Percentiles rank a stretch among this genome's conserved stretches.
phyloP scores from a whole-genome alignment of 2,888 invertebrate genomes.

The Xanthia icteritia region DNA sequence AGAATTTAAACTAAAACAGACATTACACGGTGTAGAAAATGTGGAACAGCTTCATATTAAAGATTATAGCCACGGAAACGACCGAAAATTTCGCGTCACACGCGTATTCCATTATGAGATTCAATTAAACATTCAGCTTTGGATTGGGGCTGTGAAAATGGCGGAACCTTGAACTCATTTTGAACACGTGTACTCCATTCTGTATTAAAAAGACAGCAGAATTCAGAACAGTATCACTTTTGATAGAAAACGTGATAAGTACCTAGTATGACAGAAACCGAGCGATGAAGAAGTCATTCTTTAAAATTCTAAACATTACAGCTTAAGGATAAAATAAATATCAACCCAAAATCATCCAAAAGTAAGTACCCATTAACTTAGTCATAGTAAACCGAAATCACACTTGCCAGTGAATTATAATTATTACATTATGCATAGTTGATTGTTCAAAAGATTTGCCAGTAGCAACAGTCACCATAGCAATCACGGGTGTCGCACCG shows the following conservation, averaged over 20 bases:
- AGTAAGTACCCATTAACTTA: neutral
- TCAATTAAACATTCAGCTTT: conserved; percentile 78
- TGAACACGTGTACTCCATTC: neutral
- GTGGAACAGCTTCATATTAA: conserved; percentile 55
- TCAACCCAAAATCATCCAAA: neutral
- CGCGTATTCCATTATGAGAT: conserved; percentile 74
- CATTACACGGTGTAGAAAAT: conserved; percentile 50
- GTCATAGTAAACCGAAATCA: neutral
- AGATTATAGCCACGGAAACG: conserved; percentile 62
- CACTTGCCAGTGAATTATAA: conserved; percentile 5
- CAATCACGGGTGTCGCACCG: conserved; percentile 15
- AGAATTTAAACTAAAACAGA: conserved; percentile 49
- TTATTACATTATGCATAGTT: conserved; percentile 29
- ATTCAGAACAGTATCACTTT: neutral
- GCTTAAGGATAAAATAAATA: no score
- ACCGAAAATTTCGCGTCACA: conserved; percentile 62
- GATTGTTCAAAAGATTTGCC: conserved; percentile 48
- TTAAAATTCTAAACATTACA: neutral
- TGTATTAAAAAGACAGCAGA: neutral
- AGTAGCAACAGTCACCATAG: neutral
- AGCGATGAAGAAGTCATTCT: neutral
- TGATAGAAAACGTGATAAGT: no score
- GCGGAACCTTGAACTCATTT: conserved; percentile 43
- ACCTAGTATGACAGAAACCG: neutral
- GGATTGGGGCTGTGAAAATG: conserved; percentile 60